phyloP scores from a whole-genome alignment of 2,113 vertebrate species.

The Siphamia tubifer region DNA sequence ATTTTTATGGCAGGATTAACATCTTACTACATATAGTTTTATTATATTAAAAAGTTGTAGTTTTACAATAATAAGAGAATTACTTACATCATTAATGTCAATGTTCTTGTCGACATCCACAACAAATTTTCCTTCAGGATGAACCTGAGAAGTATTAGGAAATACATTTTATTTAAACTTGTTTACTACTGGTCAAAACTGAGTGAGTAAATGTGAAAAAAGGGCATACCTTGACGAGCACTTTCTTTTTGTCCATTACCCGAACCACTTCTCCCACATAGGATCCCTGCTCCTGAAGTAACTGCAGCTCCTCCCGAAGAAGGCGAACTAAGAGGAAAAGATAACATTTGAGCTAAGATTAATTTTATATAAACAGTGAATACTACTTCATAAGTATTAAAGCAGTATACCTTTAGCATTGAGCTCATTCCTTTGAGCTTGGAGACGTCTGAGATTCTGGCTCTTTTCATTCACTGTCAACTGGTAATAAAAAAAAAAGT shows the following conservation, averaged over 20 bases:
- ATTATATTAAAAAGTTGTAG: no score
- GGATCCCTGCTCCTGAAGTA: conserved; percentile 97
- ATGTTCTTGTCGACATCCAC: conserved; percentile 99
- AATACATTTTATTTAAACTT: background rate
- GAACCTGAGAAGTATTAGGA: conserved; percentile 81
- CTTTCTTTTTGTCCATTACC: conserved; percentile 99
- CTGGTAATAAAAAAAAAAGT: conserved; percentile 65
- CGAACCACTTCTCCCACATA: conserved; percentile 97
- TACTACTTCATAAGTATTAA: background rate
- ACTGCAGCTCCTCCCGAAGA: conserved; percentile 93
- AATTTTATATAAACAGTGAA: background rate
- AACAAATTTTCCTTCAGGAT: conserved; percentile 97
- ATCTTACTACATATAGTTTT: no score
- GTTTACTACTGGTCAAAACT: background rate
- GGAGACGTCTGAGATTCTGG: conserved; percentile 94
- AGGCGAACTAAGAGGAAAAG: conserved; percentile 87
- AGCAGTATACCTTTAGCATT: conserved; percentile 90
- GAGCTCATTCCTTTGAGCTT: conserved; percentile 96
- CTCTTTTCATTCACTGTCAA: conserved; percentile 97
- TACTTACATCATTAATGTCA: conserved; percentile 96
- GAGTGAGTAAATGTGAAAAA: background rate
- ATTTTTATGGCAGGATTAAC: no score
- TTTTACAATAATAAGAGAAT: background rate
- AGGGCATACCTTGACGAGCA: conserved; percentile 91
- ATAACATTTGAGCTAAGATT: accelerated